Percentiles rank a stretch among this genome's conserved stretches.
Evolutionary conservation across 2,888 invertebrate genomes (phyloP).

Genomic region (Drosophila dives): DNA sequence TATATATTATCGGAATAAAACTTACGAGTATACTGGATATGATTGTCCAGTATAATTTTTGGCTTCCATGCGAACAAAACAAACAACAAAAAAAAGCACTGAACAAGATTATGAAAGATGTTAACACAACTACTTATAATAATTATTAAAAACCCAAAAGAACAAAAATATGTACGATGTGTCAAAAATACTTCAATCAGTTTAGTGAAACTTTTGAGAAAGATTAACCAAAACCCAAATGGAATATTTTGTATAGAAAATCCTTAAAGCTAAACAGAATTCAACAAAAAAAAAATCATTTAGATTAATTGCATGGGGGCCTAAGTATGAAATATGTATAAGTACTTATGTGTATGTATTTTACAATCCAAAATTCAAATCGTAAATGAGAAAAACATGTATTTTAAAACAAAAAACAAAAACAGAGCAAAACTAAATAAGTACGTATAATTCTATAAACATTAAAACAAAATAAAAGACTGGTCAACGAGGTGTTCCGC

Average conservation of each 20-base stretch:
- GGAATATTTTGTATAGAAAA: slow-evolving; percentile 76
- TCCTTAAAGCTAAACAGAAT: slow-evolving; percentile 55
- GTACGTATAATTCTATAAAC: slow-evolving; percentile 58
- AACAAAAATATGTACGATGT: slow-evolving; percentile 76
- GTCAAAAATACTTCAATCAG: slow-evolving; percentile 82
- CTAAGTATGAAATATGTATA: slow-evolving; percentile 38
- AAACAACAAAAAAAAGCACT: slow-evolving; percentile 40
- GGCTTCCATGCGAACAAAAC: slow-evolving; percentile 58
- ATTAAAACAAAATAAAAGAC: slow-evolving; percentile 84
- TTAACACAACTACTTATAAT: slow-evolving; percentile 46
- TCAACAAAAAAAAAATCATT: slow-evolving; percentile 36
- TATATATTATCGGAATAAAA: slow-evolving; percentile 20
- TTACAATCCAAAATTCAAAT: slow-evolving; percentile 56
- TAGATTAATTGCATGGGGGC: slow-evolving; percentile 48
- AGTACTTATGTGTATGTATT: slow-evolving; percentile 54
- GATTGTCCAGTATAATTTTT: slow-evolving; percentile 38
- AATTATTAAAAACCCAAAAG: slow-evolving; percentile 38
- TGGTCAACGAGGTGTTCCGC: slow-evolving; percentile 85
- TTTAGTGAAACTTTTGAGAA: slow-evolving; percentile 68
- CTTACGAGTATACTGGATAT: slow-evolving; percentile 21
- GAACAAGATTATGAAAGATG: slow-evolving; percentile 33
- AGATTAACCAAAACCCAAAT: slow-evolving; percentile 54
- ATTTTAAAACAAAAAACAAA: slow-evolving; percentile 51
- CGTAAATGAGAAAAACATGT: slow-evolving; percentile 44
- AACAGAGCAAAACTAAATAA: slow-evolving; percentile 42